A percentile compares a stretch with the other conserved stretches of the same genome.
Conservation (phyloP, 2,888 invertebrate genomes). For the Oxyscelio sp. region DNA sequence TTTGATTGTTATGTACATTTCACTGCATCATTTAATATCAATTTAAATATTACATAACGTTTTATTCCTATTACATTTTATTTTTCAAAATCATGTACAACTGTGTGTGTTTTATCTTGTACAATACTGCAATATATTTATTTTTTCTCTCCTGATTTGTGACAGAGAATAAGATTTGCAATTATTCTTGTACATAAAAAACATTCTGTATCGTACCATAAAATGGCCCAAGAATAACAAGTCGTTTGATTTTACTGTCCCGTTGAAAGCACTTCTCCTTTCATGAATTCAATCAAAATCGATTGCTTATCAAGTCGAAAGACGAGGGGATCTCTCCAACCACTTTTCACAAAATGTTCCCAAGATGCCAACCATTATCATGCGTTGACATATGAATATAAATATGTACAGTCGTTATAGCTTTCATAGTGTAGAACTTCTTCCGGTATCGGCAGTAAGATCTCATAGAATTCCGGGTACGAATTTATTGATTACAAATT, state of each 20-base stretch:
- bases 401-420: constrained; percentile 42
- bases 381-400: constrained; percentile 62
- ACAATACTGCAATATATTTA: no score
- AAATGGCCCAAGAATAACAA: constrained; percentile 41
- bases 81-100: no score
- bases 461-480: constrained; percentile 35
- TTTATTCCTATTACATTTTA: no score
- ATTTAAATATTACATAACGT: no score
- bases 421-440: constrained; percentile 54
- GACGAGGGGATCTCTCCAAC: constrained; percentile 60
- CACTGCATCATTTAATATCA: no score
- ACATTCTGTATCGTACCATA: constrained; percentile 7
- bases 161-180: no score
- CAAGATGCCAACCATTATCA: constrained; percentile 65
- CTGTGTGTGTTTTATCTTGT: no score
- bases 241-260: constrained; percentile 56
- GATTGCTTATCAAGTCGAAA: constrained; percentile 66
- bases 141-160: no score
- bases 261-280: constrained; percentile 33
- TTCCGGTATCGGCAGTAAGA: constrained; percentile 35
- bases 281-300: constrained; percentile 70
- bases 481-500: constrained; percentile 79
- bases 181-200: no score
- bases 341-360: constrained; percentile 51
- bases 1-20: no score